These are phyloP conservation scores for Urocitellus parryii DNA, from an alignment of 2,113 vertebrate species.

Conservation along the genomic window DNA sequence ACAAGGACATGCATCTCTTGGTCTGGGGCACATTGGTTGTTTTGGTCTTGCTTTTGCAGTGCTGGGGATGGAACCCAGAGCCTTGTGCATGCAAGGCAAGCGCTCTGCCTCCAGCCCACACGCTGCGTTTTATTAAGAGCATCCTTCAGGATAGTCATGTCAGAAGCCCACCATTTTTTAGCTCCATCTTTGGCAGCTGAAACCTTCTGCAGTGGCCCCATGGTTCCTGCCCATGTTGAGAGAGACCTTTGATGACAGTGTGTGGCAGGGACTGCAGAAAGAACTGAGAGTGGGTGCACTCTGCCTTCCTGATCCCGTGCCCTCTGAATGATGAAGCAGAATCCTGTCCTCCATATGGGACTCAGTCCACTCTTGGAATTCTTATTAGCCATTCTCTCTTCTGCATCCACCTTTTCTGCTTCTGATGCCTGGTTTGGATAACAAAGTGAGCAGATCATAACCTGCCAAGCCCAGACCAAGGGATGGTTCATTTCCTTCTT, in stretches of 20 bases:
- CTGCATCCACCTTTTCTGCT: background rate
- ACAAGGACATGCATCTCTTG: background rate
- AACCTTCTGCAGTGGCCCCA: background rate
- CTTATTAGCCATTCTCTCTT: background rate
- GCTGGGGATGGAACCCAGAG: background rate
- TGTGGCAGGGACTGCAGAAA: background rate
- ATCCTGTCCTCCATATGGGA: background rate
- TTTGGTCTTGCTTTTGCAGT: background rate
- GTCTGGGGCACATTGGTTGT: no score
- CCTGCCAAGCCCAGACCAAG: background rate
- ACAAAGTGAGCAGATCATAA: background rate
- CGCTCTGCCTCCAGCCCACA: background rate
- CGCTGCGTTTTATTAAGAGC: background rate
- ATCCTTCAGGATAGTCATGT: background rate
- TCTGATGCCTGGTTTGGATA: background rate
- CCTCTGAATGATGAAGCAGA: background rate
- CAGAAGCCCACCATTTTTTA: background rate
- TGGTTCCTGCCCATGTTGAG: background rate
- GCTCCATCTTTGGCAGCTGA: background rate
- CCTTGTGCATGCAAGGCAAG: background rate
- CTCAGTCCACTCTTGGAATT: background rate
- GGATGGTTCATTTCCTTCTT: background rate
- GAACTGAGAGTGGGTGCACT: background rate
- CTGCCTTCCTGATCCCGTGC: background rate
- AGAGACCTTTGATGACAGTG: background rate